phyloP scores from a whole-genome alignment of 2,113 vertebrate genomes.

The Morphnarchus princeps region DNA sequence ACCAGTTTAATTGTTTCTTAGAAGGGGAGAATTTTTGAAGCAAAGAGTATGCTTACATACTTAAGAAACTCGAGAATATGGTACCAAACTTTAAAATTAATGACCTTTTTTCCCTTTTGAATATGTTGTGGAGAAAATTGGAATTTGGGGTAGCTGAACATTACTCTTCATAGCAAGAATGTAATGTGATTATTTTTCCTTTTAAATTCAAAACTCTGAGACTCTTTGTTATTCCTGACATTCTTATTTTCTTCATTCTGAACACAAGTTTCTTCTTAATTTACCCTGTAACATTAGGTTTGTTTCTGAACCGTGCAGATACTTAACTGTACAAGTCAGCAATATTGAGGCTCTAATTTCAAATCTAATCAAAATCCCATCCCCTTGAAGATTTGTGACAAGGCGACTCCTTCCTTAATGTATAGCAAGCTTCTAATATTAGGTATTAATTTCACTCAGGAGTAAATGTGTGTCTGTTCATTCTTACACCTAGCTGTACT shows the following conservation, averaged over 20 bases:
- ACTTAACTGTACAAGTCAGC: neutral
- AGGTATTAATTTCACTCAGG: neutral
- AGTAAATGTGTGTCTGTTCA: neutral
- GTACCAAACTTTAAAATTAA: neutral
- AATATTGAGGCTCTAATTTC: neutral
- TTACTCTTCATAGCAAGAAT: neutral
- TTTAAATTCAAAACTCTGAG: neutral
- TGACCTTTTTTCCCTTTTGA: neutral
- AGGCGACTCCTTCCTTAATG: neutral
- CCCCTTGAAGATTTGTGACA: neutral
- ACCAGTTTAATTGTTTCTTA: too few species aligned
- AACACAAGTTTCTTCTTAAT: neutral
- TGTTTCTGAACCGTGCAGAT: neutral
- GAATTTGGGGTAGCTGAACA: neutral
- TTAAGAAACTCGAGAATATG: neutral
- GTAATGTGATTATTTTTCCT: neutral
- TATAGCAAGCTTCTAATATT: neutral
- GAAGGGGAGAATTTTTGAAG: neutral
- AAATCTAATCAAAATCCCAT: neutral
- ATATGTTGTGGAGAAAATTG: neutral
- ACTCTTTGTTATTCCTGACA: neutral
- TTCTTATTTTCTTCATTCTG: neutral
- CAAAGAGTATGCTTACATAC: neutral
- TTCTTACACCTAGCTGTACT: neutral
- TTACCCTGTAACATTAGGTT: neutral